phyloP scores from a whole-genome alignment of 2,888 invertebrate genomes.

The Arenicola marina region DNA sequence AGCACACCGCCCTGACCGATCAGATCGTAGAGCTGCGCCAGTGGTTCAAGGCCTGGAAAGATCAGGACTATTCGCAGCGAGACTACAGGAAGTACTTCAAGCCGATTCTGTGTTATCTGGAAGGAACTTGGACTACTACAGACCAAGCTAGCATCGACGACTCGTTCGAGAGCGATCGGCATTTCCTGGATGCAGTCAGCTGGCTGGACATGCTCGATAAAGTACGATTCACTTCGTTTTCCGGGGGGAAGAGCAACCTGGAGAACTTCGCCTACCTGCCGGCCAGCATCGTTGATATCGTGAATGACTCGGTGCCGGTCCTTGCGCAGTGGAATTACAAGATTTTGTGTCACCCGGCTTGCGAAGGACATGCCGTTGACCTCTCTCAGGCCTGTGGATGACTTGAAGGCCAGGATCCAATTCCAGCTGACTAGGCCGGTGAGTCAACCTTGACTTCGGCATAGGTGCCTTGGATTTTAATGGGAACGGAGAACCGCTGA shows the following conservation, averaged over 20 bases:
- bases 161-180: slow-evolving; percentile 1
- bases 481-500: slow-evolving; percentile 7
- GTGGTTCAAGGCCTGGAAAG: slow-evolving; percentile 48
- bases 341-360: too few relatives aligned
- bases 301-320: slow-evolving; percentile 26
- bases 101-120: slow-evolving; percentile 46
- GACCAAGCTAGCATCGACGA: not conserved
- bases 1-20: slow-evolving; percentile 26
- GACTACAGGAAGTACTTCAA: slow-evolving; percentile 48
- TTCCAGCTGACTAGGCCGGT: not conserved
- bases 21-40: slow-evolving; percentile 42
- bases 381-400: slow-evolving; percentile 38
- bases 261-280: slow-evolving; percentile 44
- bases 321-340: slow-evolving; percentile 36
- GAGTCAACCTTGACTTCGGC: slow-evolving; percentile 18
- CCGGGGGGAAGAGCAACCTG: not conserved
- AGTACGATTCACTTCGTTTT: not conserved
- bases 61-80: slow-evolving; percentile 36
- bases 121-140: slow-evolving; percentile 48
- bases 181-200: not conserved
- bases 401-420: slow-evolving; percentile 34
- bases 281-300: slow-evolving; percentile 34
- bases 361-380: slow-evolving; percentile 32
- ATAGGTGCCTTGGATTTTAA: slow-evolving; percentile 7
- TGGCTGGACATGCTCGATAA: slow-evolving; percentile 5